Evolutionary conservation across 2,797 vertebrate genomes (phyloP).

Genomic region (Thamnophis elegans): DNA sequence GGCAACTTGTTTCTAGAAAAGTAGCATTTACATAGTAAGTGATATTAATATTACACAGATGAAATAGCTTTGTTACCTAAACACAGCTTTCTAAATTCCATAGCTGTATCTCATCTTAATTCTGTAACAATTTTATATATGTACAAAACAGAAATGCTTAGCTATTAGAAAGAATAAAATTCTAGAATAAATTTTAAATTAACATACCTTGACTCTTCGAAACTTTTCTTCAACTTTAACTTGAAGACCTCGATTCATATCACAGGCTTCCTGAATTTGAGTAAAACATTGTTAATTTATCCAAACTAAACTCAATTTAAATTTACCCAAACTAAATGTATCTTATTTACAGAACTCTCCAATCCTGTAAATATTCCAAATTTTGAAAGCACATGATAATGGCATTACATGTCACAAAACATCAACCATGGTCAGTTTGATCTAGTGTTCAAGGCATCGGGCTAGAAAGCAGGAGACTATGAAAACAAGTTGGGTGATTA

Average conservation of each 20-base stretch:
- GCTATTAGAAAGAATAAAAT: not conserved
- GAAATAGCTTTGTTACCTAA: not conserved
- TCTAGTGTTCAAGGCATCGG: not conserved
- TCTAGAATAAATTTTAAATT: slow-evolving; percentile 31
- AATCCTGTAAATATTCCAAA: not conserved
- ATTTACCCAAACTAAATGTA: not conserved
- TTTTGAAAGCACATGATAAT: not conserved
- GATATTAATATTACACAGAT: not conserved
- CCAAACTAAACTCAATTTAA: not conserved
- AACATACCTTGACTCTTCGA: slow-evolving; percentile 90
- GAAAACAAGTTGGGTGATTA: not conserved
- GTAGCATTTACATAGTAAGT: not conserved
- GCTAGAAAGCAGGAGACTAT: not conserved
- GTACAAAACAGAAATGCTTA: not conserved
- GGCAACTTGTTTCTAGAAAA: not conserved
- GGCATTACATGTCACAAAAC: not conserved
- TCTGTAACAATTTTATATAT: not conserved
- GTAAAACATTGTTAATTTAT: slow-evolving; percentile 19
- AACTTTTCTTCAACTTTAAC: slow-evolving; percentile 89
- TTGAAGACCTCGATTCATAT: slow-evolving; percentile 86
- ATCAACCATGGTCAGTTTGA: not conserved
- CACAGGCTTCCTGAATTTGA: slow-evolving; percentile 84
- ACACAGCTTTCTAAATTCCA: not conserved
- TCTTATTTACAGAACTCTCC: not conserved
- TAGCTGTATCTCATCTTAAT: not conserved